Conservation (phyloP, 2,888 invertebrate species). For the Kryphioiulus occultus region DNA sequence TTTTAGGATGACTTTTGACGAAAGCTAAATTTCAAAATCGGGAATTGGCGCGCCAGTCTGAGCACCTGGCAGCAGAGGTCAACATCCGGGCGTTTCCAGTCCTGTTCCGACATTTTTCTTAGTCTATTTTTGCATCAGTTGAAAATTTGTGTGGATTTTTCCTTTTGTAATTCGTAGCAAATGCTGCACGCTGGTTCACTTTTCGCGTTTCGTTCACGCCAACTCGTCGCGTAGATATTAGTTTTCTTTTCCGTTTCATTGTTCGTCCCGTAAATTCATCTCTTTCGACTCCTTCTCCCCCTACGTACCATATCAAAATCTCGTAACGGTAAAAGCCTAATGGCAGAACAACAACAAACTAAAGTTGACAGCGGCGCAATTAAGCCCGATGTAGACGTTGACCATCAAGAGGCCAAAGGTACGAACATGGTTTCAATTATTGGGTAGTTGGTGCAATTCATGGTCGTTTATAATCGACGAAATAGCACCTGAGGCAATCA, state of each 20-base stretch:
- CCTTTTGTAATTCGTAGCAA: slow-evolving; percentile 48
- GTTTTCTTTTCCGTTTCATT: background rate
- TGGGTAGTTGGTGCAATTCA: background rate
- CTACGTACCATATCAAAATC: background rate
- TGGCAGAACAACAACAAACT: slow-evolving; percentile 35
- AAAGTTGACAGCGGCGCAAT: slow-evolving; percentile 35
- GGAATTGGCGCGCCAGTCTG: background rate
- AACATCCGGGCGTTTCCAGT: slow-evolving; percentile 52
- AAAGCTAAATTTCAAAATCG: too few species aligned
- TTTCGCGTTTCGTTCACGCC: slow-evolving; percentile 24
- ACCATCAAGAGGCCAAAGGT: background rate
- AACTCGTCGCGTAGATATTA: background rate
- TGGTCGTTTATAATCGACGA: too few species aligned
- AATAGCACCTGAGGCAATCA: too few species aligned
- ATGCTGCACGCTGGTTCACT: slow-evolving; percentile 38
- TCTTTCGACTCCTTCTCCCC: background rate
- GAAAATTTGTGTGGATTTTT: slow-evolving; percentile 50
- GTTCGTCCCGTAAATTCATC: background rate
- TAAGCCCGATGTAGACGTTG: background rate
- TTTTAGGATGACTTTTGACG: too few species aligned
- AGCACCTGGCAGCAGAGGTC: slow-evolving; percentile 48
- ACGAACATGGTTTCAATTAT: background rate
- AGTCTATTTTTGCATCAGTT: slow-evolving; percentile 54
- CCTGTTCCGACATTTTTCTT: slow-evolving; percentile 52
- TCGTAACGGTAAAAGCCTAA: slow-evolving; percentile 20